These are phyloP conservation scores for Drosophila setosimentum DNA, from an alignment of 2,888 invertebrate genomes.

Conservation along the genomic window DNA sequence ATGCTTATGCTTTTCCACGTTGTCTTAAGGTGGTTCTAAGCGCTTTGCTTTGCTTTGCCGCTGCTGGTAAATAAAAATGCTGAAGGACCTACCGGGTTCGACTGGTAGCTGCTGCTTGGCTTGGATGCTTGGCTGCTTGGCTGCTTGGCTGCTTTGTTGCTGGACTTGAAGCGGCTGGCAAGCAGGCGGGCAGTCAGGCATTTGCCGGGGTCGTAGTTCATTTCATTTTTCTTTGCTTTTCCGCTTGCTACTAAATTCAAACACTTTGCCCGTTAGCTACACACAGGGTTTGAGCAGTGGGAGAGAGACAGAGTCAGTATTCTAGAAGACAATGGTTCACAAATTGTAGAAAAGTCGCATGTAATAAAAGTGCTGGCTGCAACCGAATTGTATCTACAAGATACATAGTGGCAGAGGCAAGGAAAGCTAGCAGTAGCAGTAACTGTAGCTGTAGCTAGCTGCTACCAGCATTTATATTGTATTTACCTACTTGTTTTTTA, in stretches of 20 bases:
- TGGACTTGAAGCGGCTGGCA: slow-evolving; percentile 58
- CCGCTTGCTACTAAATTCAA: slow-evolving; percentile 79
- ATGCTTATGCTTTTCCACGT: slow-evolving; percentile 56
- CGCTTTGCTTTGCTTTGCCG: slow-evolving; percentile 57
- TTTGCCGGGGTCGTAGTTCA: slow-evolving; percentile 72
- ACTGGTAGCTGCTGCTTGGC: slow-evolving; percentile 21
- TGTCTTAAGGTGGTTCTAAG: slow-evolving; percentile 72
- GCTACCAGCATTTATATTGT: slow-evolving; percentile 80
- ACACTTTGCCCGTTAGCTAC: slow-evolving; percentile 73
- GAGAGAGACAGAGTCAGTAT: slow-evolving; percentile 10
- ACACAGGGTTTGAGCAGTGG: slow-evolving; percentile 5
- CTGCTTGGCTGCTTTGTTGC: slow-evolving; percentile 7
- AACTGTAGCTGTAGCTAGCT: slow-evolving; percentile 22
- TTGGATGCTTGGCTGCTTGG: slow-evolving; percentile 11
- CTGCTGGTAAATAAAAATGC: slow-evolving; percentile 71
- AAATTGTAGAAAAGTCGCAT: slow-evolving; percentile 78
- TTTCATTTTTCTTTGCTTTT: slow-evolving; percentile 78
- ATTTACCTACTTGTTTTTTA: slow-evolving; percentile 81
- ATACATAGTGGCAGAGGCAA: slow-evolving; percentile 60
- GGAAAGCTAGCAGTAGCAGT: slow-evolving; percentile 13
- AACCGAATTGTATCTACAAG: slow-evolving; percentile 78
- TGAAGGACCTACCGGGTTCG: too few species aligned
- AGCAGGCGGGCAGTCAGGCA: not conserved
- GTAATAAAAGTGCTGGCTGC: slow-evolving; percentile 81
- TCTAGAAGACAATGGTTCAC: slow-evolving; percentile 73